A percentile compares a stretch with the other conserved stretches of the same genome.
phyloP scores from a whole-genome alignment of 2,797 vertebrate genomes.

The Coracias cyanogaster region DNA sequence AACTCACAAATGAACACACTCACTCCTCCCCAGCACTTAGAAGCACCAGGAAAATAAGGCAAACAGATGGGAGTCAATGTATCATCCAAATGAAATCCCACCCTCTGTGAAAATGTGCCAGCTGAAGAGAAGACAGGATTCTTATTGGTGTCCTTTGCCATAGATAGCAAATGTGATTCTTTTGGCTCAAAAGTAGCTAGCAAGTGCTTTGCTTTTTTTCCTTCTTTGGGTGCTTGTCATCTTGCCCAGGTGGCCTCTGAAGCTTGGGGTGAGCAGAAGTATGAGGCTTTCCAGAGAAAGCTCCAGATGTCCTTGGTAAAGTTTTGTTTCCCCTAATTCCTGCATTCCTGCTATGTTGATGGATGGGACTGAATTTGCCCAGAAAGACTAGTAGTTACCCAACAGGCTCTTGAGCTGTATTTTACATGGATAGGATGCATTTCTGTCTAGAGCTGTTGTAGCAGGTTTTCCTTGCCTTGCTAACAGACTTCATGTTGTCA shows the following conservation, averaged over 20 bases:
- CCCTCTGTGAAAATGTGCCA: constrained; percentile 25
- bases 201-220: not conserved
- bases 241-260: not conserved
- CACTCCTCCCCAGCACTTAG: constrained; percentile 30
- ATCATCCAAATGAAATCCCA: constrained; percentile 54
- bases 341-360: not conserved
- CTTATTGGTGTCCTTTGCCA: not conserved
- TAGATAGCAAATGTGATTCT: not conserved
- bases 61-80: constrained; percentile 58
- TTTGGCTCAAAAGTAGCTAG: not conserved
- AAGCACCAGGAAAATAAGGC: constrained; percentile 28
- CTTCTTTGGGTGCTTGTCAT: not conserved
- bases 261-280: not conserved
- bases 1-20: constrained; percentile 28
- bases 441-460: not conserved
- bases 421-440: not conserved
- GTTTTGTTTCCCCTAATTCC: not conserved
- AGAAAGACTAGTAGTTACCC: not conserved
- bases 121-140: constrained; percentile 18
- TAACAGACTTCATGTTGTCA: not conserved
- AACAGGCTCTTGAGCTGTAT: not conserved
- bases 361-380: not conserved
- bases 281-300: not conserved
- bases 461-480: not conserved
- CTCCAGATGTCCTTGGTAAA: not conserved